A percentile compares a stretch with the other conserved stretches of the same genome.
phyloP scores from a whole-genome alignment of 2,797 vertebrate genomes.

The Mormyrus hasselquistii region DNA sequence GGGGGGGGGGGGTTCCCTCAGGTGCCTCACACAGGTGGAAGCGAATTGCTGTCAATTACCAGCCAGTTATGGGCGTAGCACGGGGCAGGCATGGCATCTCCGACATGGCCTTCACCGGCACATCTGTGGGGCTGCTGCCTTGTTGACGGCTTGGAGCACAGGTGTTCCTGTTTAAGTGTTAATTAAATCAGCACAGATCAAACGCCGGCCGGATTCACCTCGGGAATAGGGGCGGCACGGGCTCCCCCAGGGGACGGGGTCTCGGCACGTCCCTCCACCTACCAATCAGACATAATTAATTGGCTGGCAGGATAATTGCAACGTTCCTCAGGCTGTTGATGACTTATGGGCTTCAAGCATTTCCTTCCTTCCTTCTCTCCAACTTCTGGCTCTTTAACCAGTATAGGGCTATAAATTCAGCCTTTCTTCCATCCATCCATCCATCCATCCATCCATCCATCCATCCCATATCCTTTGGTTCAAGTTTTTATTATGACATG shows the following conservation, averaged over 20 bases:
- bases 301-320: slow-evolving; percentile 33
- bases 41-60: slow-evolving; percentile 64
- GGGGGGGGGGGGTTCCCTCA: slow-evolving; percentile 64
- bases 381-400: background rate
- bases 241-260: slow-evolving; percentile 11
- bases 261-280: slow-evolving; percentile 44
- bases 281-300: slow-evolving; percentile 56
- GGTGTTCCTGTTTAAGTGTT: slow-evolving; percentile 67
- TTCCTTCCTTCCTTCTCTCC: background rate
- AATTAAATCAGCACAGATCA: slow-evolving; percentile 69
- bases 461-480: background rate
- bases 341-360: background rate
- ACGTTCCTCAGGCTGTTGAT: background rate
- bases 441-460: background rate
- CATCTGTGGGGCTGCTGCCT: slow-evolving; percentile 55
- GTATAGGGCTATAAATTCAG: background rate
- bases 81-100: slow-evolving; percentile 51
- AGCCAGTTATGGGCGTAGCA: slow-evolving; percentile 53
- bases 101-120: slow-evolving; percentile 55
- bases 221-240: slow-evolving; percentile 41
- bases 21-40: slow-evolving; percentile 55
- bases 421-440: background rate
- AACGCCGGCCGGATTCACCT: slow-evolving; percentile 44
- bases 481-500: background rate
- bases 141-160: slow-evolving; percentile 56